These are phyloP conservation scores for Cassiopea xamachana DNA, from an alignment of 30 jellyfish, hydroid and myxozoan genomes.

Conservation along the genomic window DNA sequence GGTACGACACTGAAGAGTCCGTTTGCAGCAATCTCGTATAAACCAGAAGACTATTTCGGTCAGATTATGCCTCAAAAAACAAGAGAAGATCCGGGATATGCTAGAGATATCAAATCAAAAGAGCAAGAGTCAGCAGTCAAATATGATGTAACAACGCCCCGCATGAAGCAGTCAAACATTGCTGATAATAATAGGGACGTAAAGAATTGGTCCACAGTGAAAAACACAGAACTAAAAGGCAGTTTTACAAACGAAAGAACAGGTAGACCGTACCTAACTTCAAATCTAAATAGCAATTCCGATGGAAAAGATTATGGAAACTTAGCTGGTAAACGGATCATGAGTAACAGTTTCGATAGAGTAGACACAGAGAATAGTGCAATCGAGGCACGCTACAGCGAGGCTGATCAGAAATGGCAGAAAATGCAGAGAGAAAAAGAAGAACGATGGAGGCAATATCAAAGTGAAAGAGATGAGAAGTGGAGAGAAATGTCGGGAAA, in stretches of 20 bases:
- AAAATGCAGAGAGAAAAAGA: slow-evolving; percentile 42
- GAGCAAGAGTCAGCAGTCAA: neutral
- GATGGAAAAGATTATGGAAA: neutral
- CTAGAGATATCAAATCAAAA: neutral
- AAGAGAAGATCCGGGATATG: slow-evolving; percentile 22
- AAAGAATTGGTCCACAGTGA: neutral
- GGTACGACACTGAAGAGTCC: slow-evolving; percentile 51
- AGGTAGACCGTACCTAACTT: neutral
- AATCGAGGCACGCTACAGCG: neutral
- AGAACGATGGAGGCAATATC: slow-evolving; percentile 62
- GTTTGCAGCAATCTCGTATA: slow-evolving; percentile 21
- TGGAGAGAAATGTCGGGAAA: slow-evolving; percentile 30
- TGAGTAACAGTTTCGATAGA: slow-evolving; percentile 34
- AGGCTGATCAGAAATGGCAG: slow-evolving; percentile 49
- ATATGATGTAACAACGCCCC: neutral
- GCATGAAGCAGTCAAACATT: slow-evolving; percentile 37
- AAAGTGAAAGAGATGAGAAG: slow-evolving; percentile 33
- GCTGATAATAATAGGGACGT: neutral
- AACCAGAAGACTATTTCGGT: slow-evolving; percentile 27
- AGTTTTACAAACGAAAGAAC: neutral
- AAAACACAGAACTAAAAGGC: neutral
- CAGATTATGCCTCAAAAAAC: slow-evolving; percentile 7
- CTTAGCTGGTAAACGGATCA: neutral
- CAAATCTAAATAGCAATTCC: neutral
- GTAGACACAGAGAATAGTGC: slow-evolving; percentile 32